Evolutionary conservation across 2,888 invertebrate species (phyloP).

Genomic region (Labia minor): DNA sequence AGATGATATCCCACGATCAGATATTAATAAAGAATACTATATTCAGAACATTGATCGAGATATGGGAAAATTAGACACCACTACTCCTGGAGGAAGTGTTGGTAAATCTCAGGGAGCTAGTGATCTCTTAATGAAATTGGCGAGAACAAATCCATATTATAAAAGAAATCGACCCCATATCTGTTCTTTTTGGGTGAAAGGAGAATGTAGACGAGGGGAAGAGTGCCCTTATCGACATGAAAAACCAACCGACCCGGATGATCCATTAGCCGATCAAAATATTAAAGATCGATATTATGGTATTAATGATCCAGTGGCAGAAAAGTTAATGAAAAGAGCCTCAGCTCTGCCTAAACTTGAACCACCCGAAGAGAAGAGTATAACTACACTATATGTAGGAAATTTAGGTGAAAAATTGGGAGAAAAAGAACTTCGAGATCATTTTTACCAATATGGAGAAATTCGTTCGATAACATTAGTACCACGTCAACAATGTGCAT

Average conservation of each 20-base stretch:
- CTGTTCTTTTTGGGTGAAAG: constrained; percentile 98
- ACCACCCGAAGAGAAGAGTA: constrained; percentile 88
- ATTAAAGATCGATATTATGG: constrained; percentile 91
- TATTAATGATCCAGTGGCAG: constrained; percentile 90
- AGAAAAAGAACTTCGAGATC: constrained; percentile 85
- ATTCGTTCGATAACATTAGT: constrained; percentile 88
- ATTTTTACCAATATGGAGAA: constrained; percentile 98
- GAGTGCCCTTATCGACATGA: constrained; percentile 95
- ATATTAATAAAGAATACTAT: constrained; percentile 90
- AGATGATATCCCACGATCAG: constrained; percentile 83
- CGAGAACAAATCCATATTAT: constrained; percentile 88
- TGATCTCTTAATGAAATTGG: constrained; percentile 75
- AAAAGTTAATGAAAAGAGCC: constrained; percentile 80
- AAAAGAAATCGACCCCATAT: constrained; percentile 91
- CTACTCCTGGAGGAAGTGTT: constrained; percentile 47
- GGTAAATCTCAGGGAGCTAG: constrained; percentile 65
- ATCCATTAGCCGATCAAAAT: constrained; percentile 91
- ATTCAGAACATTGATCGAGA: constrained; percentile 83
- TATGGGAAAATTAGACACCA: constrained; percentile 39
- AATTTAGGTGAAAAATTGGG: constrained; percentile 79
- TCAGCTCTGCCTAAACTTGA: constrained; percentile 90
- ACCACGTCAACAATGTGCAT: constrained; percentile 88
- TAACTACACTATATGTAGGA: constrained; percentile 96
- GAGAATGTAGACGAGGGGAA: constrained; percentile 89
- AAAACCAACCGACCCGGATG: constrained; percentile 93